phyloP scores from a whole-genome alignment of 2,888 invertebrate genomes.

The Agonopterix arenella region DNA sequence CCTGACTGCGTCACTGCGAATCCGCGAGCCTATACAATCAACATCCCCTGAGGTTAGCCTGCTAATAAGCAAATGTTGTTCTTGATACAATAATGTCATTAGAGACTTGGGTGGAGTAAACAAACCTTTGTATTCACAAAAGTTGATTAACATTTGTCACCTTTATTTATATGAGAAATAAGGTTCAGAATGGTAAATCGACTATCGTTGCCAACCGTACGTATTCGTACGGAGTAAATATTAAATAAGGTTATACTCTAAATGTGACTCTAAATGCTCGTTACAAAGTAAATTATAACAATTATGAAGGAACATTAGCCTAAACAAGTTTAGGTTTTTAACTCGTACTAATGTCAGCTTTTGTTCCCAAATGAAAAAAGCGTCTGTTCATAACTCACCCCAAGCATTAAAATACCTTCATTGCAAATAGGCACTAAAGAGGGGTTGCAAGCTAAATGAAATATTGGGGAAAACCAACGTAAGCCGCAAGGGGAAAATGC shows the following conservation, averaged over 20 bases:
- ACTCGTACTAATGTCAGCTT: neutral
- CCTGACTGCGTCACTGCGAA: constrained; percentile 56
- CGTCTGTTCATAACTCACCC: neutral
- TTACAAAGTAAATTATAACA: no score
- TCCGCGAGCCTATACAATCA: constrained; percentile 30
- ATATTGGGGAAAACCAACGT: constrained; percentile 18
- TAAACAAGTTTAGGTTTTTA: no score
- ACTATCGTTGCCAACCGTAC: no score
- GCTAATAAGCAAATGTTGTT: constrained; percentile 9
- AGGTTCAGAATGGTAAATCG: no score
- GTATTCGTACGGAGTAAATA: no score
- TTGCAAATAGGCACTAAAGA: constrained; percentile 10
- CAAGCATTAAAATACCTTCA: neutral
- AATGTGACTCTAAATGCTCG: no score
- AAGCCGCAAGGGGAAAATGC: constrained; percentile 22
- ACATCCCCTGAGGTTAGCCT: constrained; percentile 24
- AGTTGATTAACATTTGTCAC: no score
- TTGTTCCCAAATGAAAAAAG: neutral
- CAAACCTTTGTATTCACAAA: no score
- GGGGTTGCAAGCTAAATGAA: constrained; percentile 17
- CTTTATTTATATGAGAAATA: no score
- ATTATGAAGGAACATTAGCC: no score
- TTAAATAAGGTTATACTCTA: no score
- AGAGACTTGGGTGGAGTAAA: neutral
- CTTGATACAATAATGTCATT: constrained; percentile 5